Percentiles rank a stretch among this genome's conserved stretches.
These are phyloP conservation scores for Plutomurus gul DNA, from an alignment of 1,140 invertebrate species.

Conservation along the genomic window DNA sequence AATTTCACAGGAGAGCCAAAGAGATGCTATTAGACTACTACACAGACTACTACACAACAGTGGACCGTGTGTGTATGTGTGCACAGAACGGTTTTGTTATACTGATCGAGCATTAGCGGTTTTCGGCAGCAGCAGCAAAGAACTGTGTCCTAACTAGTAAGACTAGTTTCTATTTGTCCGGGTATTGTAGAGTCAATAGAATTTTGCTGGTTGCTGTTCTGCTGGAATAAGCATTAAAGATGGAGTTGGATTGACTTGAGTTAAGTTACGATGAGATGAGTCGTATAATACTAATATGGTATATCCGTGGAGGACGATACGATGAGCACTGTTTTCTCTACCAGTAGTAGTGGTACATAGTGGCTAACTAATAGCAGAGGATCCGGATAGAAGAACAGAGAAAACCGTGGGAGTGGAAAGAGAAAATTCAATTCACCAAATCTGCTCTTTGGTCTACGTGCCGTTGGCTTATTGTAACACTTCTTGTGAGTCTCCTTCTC, in stretches of 20 bases:
- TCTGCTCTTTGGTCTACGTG: slow-evolving; percentile 25
- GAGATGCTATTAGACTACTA: too few relatives aligned
- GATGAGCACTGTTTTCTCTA: neutral
- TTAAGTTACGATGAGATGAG: slow-evolving; percentile 1
- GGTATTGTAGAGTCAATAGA: too few relatives aligned
- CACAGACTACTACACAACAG: too few relatives aligned
- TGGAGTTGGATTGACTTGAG: too few relatives aligned
- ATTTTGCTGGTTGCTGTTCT: neutral
- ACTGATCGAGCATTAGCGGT: too few relatives aligned
- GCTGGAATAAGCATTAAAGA: slow-evolving; percentile 13
- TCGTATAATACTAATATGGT: neutral
- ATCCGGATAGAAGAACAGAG: too few relatives aligned
- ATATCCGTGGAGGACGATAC: neutral
- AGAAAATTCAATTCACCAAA: slow-evolving; percentile 30
- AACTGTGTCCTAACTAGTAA: too few relatives aligned
- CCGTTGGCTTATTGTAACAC: slow-evolving; percentile 16
- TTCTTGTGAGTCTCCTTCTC: neutral
- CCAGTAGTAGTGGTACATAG: neutral
- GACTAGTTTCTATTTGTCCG: too few relatives aligned
- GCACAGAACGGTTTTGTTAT: too few relatives aligned
- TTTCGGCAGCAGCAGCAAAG: too few relatives aligned
- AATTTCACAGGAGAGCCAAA: slow-evolving; percentile 6
- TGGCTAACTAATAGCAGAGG: too few relatives aligned
- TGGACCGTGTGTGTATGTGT: too few relatives aligned
- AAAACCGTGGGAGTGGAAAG: slow-evolving; percentile 14